Conservation (phyloP, 2,888 invertebrate species). For the Acronicta leporina region DNA sequence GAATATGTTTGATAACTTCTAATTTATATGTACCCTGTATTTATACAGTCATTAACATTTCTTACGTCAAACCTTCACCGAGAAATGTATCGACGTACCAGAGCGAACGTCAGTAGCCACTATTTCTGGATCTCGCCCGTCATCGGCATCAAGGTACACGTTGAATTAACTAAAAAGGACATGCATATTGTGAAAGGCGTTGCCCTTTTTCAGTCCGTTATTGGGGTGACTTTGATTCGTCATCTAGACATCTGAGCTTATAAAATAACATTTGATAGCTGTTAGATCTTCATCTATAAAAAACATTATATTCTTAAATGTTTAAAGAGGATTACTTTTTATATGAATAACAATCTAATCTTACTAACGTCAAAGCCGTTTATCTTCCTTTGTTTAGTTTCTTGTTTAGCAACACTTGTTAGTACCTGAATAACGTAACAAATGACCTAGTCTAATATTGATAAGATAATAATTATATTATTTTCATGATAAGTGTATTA, state of each 20-base stretch:
- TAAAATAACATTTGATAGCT: constrained; percentile 42
- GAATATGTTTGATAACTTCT: constrained; percentile 45
- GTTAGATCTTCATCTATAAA: constrained; percentile 19
- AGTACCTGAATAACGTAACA: constrained; percentile 29
- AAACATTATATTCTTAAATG: constrained; percentile 20
- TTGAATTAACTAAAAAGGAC: constrained; percentile 70
- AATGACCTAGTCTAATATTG: constrained; percentile 37
- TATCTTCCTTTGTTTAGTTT: constrained; percentile 42
- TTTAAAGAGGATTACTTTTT: constrained; percentile 25
- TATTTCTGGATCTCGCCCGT: constrained; percentile 78
- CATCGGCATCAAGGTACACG: constrained; percentile 72
- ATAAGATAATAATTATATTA: constrained; percentile 28
- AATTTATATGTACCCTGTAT: constrained; percentile 56
- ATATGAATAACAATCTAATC: constrained; percentile 44
- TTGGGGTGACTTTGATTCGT: constrained; percentile 66
- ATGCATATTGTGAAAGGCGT: constrained; percentile 54
- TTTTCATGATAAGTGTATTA: constrained; percentile 28
- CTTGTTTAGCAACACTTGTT: constrained; percentile 35
- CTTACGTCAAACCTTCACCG: constrained; percentile 77
- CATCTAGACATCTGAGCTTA: constrained; percentile 64
- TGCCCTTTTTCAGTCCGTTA: constrained; percentile 63
- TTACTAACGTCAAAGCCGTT: constrained; percentile 41
- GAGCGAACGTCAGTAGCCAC: constrained; percentile 74
- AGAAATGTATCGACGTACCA: constrained; percentile 70
- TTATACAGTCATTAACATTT: constrained; percentile 76